Base-by-base conservation (phyloP, 2,113 vertebrate genomes). In the Meriones unguiculatus region DNA sequence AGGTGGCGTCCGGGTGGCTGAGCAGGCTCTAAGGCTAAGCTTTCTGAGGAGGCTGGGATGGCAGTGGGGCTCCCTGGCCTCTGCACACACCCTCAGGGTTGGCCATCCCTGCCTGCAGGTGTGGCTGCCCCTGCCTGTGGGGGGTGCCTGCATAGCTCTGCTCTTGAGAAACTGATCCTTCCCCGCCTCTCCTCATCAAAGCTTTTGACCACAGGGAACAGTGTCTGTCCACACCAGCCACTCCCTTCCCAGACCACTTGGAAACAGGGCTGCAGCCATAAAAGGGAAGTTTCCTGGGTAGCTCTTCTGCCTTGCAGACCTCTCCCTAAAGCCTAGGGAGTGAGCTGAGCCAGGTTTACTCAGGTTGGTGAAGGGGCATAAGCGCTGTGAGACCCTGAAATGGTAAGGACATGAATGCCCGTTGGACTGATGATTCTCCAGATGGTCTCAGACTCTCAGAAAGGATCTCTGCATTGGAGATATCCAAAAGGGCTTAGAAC, bases 181-280 rank as follows among this genome's bases (percentile, higher is more conserved):
- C 35, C 46, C 87, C 15, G 14, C 25, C 11, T 32, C 9, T 93
- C 38, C 25, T 4, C 52, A 82, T 85, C 89, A 52, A 82, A 81
- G 87, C 52, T 57, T 78, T 57, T 54, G 38, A n/a, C 81, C 67
- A 38, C 35, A 50, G 81, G 91, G 14, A 95, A 67, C 30, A 65
- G 14, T 1, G 0, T 87, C 69, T 24, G 24, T 30, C 41, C 76
- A 67, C 25, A n/a, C 59, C 28, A 84, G 50, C 57, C 76, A 69
- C 69, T 85, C 87, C 87, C 91, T 90, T 92, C 38, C 52, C 65
- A 46, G 91, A 41, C 84, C 92, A 84, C 76, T 75, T 91, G 67
- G 89, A 90, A 93, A 86, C 22, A 25, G 0, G 69, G 65, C 91
- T 59, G 62, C 41, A 35, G 18, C 52, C 46, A 67, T 32, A 38